Percentiles rank a stretch among this genome's conserved stretches.
Conservation (phyloP, 2,888 invertebrate genomes). For the Diadegma fenestrale region DNA sequence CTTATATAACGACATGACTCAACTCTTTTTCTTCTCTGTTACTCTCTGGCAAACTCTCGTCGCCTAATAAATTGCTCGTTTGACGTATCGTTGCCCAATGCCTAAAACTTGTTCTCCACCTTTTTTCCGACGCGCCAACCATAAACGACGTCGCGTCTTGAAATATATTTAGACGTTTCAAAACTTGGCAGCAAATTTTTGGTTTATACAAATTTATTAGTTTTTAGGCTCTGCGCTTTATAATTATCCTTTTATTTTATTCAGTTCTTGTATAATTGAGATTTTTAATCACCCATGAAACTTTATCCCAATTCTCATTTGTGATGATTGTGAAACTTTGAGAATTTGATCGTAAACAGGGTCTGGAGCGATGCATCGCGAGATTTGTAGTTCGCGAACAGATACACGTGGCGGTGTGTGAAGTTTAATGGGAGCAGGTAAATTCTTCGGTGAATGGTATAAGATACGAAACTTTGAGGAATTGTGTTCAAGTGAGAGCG, state of each 20-base stretch:
- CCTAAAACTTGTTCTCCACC: conserved; percentile 54
- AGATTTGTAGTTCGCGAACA: conserved; percentile 62
- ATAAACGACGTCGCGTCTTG: conserved; percentile 37
- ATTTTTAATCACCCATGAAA: conserved; percentile 17
- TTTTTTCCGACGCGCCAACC: conserved; percentile 44
- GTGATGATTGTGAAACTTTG: not conserved
- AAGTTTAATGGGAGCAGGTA: conserved; percentile 11
- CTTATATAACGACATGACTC: conserved; percentile 21
- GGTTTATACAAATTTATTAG: not conserved
- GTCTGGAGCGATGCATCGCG: conserved; percentile 41
- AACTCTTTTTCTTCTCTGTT: conserved; percentile 36
- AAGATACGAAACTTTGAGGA: conserved; percentile 52
- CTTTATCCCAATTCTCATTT: conserved; percentile 30
- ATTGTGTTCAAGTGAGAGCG: conserved; percentile 30
- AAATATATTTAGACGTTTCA: not conserved
- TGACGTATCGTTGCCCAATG: conserved; percentile 63
- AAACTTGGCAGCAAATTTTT: not conserved
- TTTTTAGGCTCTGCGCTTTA: conserved; percentile 20
- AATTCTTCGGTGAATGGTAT: conserved; percentile 27
- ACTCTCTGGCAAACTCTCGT: conserved; percentile 42
- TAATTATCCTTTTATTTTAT: not conserved
- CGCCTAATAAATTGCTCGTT: conserved; percentile 60
- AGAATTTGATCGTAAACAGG: conserved; percentile 51
- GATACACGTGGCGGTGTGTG: conserved; percentile 42
- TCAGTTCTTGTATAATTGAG: not conserved